A percentile compares a stretch with the other conserved stretches of the same genome.
Evolutionary conservation across 2,888 invertebrate species (phyloP).

Genomic region (Graphium colonna): DNA sequence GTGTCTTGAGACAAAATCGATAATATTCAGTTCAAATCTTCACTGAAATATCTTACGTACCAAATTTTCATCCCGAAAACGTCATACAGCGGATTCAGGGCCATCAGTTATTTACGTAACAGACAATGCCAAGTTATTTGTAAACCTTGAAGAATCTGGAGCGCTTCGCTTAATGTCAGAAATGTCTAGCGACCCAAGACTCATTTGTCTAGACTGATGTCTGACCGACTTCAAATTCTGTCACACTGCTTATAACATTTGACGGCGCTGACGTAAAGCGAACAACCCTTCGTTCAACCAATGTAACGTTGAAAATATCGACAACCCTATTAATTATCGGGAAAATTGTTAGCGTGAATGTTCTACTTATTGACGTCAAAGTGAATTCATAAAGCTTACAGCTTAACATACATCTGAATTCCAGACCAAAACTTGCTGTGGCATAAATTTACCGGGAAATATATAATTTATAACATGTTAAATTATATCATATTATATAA

Average conservation of each 20-base stretch:
- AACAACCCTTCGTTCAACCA: too few relatives aligned
- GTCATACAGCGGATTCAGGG: neutral
- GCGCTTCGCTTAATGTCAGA: slow-evolving; percentile 8
- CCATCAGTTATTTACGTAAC: slow-evolving; percentile 4
- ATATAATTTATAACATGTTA: too few relatives aligned
- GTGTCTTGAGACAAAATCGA: too few relatives aligned
- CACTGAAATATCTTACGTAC: neutral
- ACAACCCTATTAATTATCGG: slow-evolving; percentile 13
- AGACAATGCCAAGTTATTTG: slow-evolving; percentile 8
- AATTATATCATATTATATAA: too few relatives aligned
- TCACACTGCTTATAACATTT: slow-evolving; percentile 25
- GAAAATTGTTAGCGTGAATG: neutral
- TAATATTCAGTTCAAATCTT: too few relatives aligned
- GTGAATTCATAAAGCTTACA: too few relatives aligned
- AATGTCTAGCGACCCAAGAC: slow-evolving; percentile 11
- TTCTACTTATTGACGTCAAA: slow-evolving; percentile 1
- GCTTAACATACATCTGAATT: too few relatives aligned
- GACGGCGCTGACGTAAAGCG: slow-evolving; percentile 31
- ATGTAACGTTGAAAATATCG: slow-evolving; percentile 13
- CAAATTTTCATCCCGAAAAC: neutral
- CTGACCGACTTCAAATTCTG: slow-evolving; percentile 20
- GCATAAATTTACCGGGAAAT: too few relatives aligned
- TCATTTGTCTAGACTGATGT: slow-evolving; percentile 40
- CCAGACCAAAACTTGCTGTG: too few relatives aligned
- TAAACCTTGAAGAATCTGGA: slow-evolving; percentile 14